Evolutionary conservation across 2,113 vertebrate genomes (phyloP).

Genomic region (Alces alces): DNA sequence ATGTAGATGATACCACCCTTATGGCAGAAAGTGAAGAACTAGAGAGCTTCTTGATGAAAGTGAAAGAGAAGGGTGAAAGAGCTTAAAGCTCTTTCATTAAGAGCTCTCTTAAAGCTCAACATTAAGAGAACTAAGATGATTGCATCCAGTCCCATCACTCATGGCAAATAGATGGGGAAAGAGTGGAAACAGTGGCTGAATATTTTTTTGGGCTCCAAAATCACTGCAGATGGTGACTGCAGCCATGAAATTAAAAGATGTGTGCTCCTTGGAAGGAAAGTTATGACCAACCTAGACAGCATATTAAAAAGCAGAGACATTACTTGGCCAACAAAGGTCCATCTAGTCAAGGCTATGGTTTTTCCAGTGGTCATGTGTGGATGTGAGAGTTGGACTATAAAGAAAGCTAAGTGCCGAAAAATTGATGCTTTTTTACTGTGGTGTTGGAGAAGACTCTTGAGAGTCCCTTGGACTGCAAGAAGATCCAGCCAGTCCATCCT

Average conservation of each 20-base stretch:
- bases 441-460: background rate
- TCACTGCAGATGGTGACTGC: background rate
- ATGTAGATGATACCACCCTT: background rate
- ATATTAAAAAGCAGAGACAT: background rate
- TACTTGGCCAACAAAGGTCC: background rate
- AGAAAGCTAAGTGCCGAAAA: background rate
- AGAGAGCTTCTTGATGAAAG: background rate
- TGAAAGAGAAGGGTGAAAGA: background rate
- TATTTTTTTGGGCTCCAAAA: rapidly evolving
- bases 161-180: background rate
- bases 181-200: rapidly evolving
- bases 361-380: background rate
- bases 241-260: background rate
- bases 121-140: background rate
- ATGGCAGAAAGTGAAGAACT: background rate
- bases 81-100: background rate
- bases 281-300: background rate
- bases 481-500: background rate
- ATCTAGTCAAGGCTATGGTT: background rate
- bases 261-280: background rate
- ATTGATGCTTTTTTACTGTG: background rate
- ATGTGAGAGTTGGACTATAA: background rate
- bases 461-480: background rate
- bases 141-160: background rate
- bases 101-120: background rate